phyloP scores from a whole-genome alignment of 2,113 vertebrate species.

The Platichthys stellatus region DNA sequence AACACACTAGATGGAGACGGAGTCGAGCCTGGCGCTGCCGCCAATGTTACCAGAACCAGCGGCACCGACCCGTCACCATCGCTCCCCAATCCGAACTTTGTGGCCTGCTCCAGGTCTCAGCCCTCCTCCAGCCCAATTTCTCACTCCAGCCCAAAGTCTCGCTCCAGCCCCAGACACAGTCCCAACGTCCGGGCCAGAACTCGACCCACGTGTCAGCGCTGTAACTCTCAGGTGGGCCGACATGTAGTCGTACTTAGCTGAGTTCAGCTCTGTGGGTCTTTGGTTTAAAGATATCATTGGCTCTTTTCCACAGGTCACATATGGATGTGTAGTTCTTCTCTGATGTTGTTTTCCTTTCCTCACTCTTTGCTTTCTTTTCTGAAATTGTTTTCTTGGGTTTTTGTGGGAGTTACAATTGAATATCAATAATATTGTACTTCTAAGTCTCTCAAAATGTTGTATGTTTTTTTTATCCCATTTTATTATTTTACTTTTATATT shows the following conservation, averaged over 20 bases:
- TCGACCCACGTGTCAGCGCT: constrained; percentile 46
- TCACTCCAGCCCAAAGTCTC: constrained; percentile 51
- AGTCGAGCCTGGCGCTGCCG: neutral
- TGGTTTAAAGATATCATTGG: no score
- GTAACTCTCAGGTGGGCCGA: constrained; percentile 67
- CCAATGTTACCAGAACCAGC: neutral
- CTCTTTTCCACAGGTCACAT: no score
- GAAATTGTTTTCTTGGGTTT: no score
- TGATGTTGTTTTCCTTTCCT: no score
- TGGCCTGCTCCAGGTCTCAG: neutral
- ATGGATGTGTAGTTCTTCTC: no score
- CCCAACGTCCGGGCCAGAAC: constrained; percentile 36
- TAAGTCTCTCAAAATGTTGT: no score
- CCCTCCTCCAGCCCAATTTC: constrained; percentile 51
- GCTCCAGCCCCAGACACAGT: constrained; percentile 63
- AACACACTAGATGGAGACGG: constrained; percentile 40
- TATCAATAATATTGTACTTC: no score
- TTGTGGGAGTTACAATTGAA: no score
- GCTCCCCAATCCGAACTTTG: neutral
- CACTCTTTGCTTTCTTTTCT: no score
- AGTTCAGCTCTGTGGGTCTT: no score
- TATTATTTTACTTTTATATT: neutral
- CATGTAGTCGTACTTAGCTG: no score
- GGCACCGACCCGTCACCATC: neutral
- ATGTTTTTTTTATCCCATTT: no score